Evolutionary conservation across 2,797 vertebrate species (phyloP).

Genomic region (Neolamprologus multifasciatus): DNA sequence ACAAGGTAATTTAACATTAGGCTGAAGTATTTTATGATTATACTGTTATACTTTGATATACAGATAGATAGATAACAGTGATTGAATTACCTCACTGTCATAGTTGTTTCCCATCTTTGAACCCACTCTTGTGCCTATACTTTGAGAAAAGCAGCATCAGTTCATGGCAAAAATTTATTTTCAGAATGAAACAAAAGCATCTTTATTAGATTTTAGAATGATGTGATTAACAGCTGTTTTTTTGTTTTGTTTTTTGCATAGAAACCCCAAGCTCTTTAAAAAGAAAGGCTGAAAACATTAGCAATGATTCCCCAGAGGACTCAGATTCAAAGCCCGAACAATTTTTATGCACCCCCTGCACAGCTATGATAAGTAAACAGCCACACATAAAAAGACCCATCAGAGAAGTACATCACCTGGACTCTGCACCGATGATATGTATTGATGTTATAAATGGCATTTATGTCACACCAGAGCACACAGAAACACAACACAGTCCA

Average conservation of each 20-base stretch:
- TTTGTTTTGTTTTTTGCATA: background rate
- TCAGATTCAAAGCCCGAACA: background rate
- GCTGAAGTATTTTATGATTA: background rate
- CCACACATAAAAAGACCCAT: background rate
- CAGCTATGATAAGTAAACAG: background rate
- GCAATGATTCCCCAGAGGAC: fast-evolving
- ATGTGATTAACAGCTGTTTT: background rate
- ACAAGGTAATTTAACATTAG: background rate
- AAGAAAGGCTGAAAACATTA: background rate
- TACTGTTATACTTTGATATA: background rate
- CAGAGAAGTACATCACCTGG: background rate
- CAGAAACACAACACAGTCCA: background rate
- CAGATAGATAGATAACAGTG: background rate
- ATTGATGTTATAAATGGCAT: background rate
- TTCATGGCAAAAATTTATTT: background rate
- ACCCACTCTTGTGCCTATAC: fast-evolving
- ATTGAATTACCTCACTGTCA: fast-evolving
- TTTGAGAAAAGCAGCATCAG: fast-evolving
- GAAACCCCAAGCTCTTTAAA: background rate
- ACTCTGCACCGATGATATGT: background rate
- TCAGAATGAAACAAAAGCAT: background rate
- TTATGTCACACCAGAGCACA: background rate
- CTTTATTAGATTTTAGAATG: background rate
- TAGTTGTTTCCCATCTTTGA: fast-evolving
- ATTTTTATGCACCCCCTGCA: background rate